phyloP scores from a whole-genome alignment of 2,113 vertebrate species.

The Zeus faber region DNA sequence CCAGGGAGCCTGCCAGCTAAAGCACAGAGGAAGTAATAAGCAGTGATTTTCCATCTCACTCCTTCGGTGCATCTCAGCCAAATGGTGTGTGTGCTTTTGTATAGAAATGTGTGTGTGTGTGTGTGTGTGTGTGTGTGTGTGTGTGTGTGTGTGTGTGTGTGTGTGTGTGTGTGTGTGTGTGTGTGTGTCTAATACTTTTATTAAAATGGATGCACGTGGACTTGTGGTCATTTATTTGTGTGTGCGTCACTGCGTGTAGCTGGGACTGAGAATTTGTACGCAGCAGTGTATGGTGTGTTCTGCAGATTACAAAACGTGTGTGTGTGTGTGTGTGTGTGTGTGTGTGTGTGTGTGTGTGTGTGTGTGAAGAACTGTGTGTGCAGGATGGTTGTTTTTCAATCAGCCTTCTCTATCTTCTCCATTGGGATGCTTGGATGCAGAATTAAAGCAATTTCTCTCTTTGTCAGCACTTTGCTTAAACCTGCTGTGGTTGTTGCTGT shows the following conservation, averaged over 20 bases:
- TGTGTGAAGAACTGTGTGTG: not conserved
- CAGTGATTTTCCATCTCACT: too few species aligned
- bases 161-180: not conserved
- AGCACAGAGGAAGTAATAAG: too few species aligned
- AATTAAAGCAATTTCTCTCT: constrained; percentile 53
- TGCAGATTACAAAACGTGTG: too few species aligned
- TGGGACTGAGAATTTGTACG: too few species aligned
- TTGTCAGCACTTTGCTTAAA: constrained; percentile 55
- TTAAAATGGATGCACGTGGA: too few species aligned
- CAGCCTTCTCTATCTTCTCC: constrained; percentile 22
- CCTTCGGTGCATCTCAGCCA: too few species aligned
- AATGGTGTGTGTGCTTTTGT: too few species aligned
- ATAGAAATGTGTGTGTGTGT: not conserved
- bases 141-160: constrained; percentile 9
- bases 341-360: not conserved
- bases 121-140: not conserved
- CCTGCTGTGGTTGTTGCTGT: constrained; percentile 19
- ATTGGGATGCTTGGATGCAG: constrained; percentile 27
- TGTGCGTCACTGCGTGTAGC: too few species aligned
- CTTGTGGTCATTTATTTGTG: too few species aligned
- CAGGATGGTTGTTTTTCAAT: constrained; percentile 30
- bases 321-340: too few species aligned
- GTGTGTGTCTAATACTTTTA: not conserved
- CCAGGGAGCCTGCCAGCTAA: too few species aligned
- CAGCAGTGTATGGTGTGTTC: too few species aligned